Base-by-base conservation (phyloP, 2,888 invertebrate genomes). In the Leucophenga maculata region DNA sequence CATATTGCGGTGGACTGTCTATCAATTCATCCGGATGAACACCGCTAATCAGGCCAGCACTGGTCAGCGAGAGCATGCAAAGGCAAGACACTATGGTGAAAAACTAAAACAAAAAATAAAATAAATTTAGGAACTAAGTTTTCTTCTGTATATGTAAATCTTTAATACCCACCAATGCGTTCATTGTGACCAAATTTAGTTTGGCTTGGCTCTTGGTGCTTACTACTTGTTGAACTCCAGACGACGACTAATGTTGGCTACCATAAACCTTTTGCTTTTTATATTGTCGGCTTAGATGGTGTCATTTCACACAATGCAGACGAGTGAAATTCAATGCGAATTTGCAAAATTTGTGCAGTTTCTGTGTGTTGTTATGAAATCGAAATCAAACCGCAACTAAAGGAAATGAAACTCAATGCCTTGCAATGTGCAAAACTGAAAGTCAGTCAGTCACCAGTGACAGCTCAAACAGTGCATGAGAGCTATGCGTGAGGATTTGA, bases 1-100 rank as follows among this genome's bases (percentile, higher is more conserved):
- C 88, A 60, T 88, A 88, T 20, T 87, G 85, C 18, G 88, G 85
- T 44, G 86, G 86, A 60, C 79, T 78, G 18, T 80, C 76, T 54
- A 85, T 83, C 3, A 84, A 64, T 62, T 85, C 84, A 67, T 85
- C 84, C 13, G 79, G 73, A 73, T 85, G 84, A 31, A 39, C 39
- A 8, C 75, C 60, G 48, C 62, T 71, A 65, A 80, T 79, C 18
- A 83, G 65, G 14, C 84, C 84, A 22, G 80, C 79, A 50, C 55
- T 75, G 67, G 72, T 72, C 64, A 31, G 69, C 9, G 73, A 71
- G 64, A 75, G 57, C 57, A 71, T 74, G 73, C 77, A 78, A 67
- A 80, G 2, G 6, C 74, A 67, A 26, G 73, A 11, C 20, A 55
- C 71, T 69, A 84, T 57, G 46, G 75, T 75, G 70, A 78, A 67